These are phyloP conservation scores for Chelonoidis abingdonii DNA, from an alignment of 2,113 vertebrate genomes.

Conservation along the genomic window DNA sequence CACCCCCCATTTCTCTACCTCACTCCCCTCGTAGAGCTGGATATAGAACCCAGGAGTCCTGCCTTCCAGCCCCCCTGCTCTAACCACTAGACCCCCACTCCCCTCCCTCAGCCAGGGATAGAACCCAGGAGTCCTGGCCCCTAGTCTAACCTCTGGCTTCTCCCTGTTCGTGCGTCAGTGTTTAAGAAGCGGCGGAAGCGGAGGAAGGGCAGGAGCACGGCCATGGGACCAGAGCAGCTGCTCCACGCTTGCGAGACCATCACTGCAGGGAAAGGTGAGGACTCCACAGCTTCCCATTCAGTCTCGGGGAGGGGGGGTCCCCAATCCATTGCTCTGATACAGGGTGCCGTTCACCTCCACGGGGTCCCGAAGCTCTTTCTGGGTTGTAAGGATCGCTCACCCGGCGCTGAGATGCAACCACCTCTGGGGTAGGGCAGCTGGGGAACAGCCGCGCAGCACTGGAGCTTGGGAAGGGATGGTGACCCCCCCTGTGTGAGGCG, in stretches of 20 bases:
- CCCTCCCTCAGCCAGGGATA: neutral
- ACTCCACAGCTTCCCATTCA: neutral
- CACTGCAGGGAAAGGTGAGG: conserved; percentile 85
- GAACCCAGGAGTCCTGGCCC: neutral
- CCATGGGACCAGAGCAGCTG: conserved; percentile 88
- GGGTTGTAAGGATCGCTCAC: neutral
- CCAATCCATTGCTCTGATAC: neutral
- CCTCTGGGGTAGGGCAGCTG: neutral
- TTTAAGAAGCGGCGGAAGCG: conserved; percentile 87
- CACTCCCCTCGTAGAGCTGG: too few species aligned
- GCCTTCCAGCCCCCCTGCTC: too few species aligned
- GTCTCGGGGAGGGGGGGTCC: neutral
- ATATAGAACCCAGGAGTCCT: neutral
- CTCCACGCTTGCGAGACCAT: conserved; percentile 89
- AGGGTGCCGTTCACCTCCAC: conserved; percentile 63
- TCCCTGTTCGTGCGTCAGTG: conserved; percentile 71
- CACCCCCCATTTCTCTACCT: neutral
- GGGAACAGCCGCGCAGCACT: neutral
- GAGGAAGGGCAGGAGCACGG: conserved; percentile 83
- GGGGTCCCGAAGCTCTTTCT: neutral
- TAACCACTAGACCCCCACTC: neutral
- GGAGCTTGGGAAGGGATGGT: neutral
- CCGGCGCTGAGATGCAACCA: neutral
- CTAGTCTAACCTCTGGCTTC: neutral
- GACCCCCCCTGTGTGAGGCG: neutral